Conservation (phyloP, 1,140 invertebrate species). For the Drosophila tani region DNA sequence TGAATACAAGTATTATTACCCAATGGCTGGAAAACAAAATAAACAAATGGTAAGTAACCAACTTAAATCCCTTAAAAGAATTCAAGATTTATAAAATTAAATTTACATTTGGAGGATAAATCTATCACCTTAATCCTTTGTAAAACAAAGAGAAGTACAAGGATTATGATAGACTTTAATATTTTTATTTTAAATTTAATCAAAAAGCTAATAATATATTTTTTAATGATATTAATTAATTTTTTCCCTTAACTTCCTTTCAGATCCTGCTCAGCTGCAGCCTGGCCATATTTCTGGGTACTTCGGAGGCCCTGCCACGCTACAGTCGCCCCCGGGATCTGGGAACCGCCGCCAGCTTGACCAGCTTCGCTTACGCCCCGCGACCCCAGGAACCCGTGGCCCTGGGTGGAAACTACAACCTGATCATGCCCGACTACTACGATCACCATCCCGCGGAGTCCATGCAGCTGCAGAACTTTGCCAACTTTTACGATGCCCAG, state of each 20-base stretch:
- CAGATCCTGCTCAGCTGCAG: slow-evolving; percentile 22
- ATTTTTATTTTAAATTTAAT: no score
- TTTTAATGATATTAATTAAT: no score
- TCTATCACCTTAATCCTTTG: no score
- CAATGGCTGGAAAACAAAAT: slow-evolving; percentile 34
- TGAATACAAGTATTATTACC: background rate
- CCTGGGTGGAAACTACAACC: slow-evolving; percentile 68
- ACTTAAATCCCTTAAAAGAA: background rate
- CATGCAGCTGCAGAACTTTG: slow-evolving; percentile 80
- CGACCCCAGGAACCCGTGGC: slow-evolving; percentile 56
- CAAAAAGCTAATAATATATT: no score
- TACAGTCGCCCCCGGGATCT: slow-evolving; percentile 57
- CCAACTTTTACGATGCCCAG: slow-evolving; percentile 64
- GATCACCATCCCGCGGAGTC: slow-evolving; percentile 76
- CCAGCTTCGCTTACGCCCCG: slow-evolving; percentile 58
- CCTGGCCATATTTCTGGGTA: slow-evolving; percentile 20
- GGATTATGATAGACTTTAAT: no score
- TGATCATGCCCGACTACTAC: slow-evolving; percentile 79
- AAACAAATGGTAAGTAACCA: slow-evolving; percentile 52
- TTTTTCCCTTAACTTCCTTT: background rate
- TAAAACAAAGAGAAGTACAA: no score
- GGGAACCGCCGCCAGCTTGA: slow-evolving; percentile 29
- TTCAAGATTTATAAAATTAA: background rate
- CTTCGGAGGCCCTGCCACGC: slow-evolving; percentile 50
- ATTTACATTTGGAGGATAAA: background rate